These are phyloP conservation scores for Oncorhynchus keta DNA, from an alignment of 2,113 vertebrate genomes.

Conservation along the genomic window DNA sequence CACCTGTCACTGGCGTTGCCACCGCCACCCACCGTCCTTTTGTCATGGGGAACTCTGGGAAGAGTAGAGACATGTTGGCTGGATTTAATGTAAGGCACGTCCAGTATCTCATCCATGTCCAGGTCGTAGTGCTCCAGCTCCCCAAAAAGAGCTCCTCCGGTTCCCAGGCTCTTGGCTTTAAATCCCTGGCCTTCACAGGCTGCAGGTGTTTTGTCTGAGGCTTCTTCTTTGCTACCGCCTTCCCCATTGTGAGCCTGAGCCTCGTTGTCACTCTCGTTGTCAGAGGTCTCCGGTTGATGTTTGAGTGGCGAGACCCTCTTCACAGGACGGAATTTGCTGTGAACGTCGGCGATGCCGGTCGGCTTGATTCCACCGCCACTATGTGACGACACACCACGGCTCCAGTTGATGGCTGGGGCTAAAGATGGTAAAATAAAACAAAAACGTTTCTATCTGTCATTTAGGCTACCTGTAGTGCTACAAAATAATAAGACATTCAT, in stretches of 20 bases:
- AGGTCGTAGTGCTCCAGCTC: constrained; percentile 97
- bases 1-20: not conserved
- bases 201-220: constrained; percentile 60
- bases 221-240: constrained; percentile 65
- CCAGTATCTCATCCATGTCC: constrained; percentile 99
- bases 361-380: constrained; percentile 84
- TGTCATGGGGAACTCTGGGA: constrained; percentile 81
- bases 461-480: too few relatives aligned
- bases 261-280: constrained; percentile 81
- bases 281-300: constrained; percentile 89
- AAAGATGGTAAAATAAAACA: constrained; percentile 1
- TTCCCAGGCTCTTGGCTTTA: constrained; percentile 69
- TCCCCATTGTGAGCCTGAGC: constrained; percentile 71
- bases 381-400: constrained; percentile 81
- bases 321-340: constrained; percentile 95
- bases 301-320: constrained; percentile 96
- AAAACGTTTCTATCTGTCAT: not conserved
- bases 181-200: constrained; percentile 67
- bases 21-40: constrained; percentile 73
- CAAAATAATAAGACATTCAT: too few relatives aligned
- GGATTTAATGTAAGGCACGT: constrained; percentile 97
- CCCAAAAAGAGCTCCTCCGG: constrained; percentile 71
- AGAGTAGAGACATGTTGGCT: constrained; percentile 86
- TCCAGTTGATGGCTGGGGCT: constrained; percentile 92
- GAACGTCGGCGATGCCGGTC: constrained; percentile 87